Percentiles rank a stretch among this genome's conserved stretches.
These are phyloP conservation scores for Cyclopterus lumpus DNA, from an alignment of 2,797 vertebrate species.

Conservation along the genomic window DNA sequence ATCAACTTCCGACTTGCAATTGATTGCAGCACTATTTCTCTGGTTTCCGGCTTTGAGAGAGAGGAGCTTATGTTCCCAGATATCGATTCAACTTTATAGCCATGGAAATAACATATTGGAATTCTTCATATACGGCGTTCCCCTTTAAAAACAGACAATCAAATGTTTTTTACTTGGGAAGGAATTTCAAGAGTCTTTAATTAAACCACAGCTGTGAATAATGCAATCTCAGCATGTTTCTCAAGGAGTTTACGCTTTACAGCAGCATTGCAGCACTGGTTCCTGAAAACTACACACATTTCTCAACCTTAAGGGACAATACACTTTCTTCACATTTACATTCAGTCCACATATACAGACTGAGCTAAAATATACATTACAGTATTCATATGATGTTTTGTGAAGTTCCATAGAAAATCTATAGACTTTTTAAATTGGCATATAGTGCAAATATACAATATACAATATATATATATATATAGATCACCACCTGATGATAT, in stretches of 20 bases:
- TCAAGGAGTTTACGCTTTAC: not conserved
- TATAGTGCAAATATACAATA: too few relatives aligned
- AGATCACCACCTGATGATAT: not conserved
- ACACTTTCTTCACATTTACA: not conserved
- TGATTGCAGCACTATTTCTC: not conserved
- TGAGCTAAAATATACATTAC: not conserved
- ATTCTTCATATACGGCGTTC: not conserved
- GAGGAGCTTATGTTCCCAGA: not conserved
- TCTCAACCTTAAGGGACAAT: not conserved
- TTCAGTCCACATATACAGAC: not conserved
- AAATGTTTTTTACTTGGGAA: not conserved
- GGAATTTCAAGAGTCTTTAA: not conserved
- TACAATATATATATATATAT: too few relatives aligned
- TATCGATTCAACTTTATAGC: not conserved
- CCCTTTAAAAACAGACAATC: not conserved
- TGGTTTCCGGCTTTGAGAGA: not conserved
- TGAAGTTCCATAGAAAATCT: not conserved
- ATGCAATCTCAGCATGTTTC: not conserved
- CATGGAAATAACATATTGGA: not conserved
- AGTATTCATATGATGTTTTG: not conserved
- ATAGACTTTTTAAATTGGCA: not conserved
- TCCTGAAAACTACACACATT: not conserved
- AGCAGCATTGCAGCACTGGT: not conserved
- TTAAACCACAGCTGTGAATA: not conserved
- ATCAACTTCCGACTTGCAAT: not conserved